Percentiles rank a stretch among this genome's conserved stretches.
Conservation (phyloP, 1,140 invertebrate genomes). For the Carcinoscorpius rotundicauda region DNA sequence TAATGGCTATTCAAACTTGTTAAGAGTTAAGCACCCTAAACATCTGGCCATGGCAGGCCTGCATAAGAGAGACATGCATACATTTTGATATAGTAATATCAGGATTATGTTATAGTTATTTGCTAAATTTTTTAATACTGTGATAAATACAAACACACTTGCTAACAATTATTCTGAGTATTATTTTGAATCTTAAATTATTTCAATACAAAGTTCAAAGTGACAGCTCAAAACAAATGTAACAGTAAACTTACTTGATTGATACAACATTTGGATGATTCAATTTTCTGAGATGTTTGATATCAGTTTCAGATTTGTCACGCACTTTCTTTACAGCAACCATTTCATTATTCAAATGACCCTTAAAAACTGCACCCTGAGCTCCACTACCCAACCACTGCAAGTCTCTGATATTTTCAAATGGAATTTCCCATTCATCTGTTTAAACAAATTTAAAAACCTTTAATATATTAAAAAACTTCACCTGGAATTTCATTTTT, state of each 20-base stretch:
- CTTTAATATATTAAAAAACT: too few species aligned
- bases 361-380: constrained; percentile 90
- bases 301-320: constrained; percentile 88
- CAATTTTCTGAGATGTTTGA: constrained; percentile 81
- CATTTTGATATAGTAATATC: too few species aligned
- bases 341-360: constrained; percentile 49
- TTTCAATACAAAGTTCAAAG: too few species aligned
- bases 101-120: too few species aligned
- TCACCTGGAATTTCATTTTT: too few species aligned
- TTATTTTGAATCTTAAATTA: too few species aligned
- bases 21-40: too few species aligned
- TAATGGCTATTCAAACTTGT: too few species aligned
- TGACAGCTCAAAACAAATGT: too few species aligned
- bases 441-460: neutral
- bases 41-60: too few species aligned
- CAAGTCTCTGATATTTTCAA: constrained; percentile 80
- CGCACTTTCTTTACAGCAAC: constrained; percentile 95
- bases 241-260: constrained; percentile 48
- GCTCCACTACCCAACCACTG: constrained; percentile 90
- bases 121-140: neutral
- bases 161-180: too few species aligned
- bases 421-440: constrained; percentile 89
- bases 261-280: constrained; percentile 95
- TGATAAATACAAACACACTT: constrained; percentile 3
- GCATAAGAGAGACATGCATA: too few species aligned